These are phyloP conservation scores for Ageneiosus marmoratus DNA, from an alignment of 2,113 vertebrate genomes.

Conservation along the genomic window DNA sequence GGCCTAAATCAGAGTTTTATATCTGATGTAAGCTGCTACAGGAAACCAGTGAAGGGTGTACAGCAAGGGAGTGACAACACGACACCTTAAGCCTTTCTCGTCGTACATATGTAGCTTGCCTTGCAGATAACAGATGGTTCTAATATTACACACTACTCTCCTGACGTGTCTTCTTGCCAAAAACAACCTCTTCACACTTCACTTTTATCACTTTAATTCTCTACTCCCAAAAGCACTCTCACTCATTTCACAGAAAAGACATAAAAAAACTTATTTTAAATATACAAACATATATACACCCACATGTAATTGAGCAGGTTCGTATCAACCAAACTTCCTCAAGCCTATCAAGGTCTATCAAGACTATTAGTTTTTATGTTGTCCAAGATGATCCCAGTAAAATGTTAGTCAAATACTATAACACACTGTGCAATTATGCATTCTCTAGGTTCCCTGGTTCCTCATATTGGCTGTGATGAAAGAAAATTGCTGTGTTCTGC, in stretches of 20 bases:
- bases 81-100: background rate
- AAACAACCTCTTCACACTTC: background rate
- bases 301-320: background rate
- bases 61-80: no score
- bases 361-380: background rate
- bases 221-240: no score
- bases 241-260: background rate
- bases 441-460: no score
- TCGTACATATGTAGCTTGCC: background rate
- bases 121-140: background rate
- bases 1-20: no score
- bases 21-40: no score
- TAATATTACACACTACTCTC: background rate
- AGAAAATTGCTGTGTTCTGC: background rate
- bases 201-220: background rate
- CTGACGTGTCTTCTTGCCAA: background rate
- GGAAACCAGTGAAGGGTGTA: no score
- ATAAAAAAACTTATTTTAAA: background rate
- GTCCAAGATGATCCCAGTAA: background rate
- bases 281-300: background rate
- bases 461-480: background rate
- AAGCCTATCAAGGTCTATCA: background rate
- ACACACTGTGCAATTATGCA: no score
- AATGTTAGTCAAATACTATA: no score
- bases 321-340: constrained; percentile 17